A percentile compares a stretch with the other conserved stretches of the same genome.
Conservation (phyloP, 2,797 vertebrate genomes). For the Calcarius lapponicus region DNA sequence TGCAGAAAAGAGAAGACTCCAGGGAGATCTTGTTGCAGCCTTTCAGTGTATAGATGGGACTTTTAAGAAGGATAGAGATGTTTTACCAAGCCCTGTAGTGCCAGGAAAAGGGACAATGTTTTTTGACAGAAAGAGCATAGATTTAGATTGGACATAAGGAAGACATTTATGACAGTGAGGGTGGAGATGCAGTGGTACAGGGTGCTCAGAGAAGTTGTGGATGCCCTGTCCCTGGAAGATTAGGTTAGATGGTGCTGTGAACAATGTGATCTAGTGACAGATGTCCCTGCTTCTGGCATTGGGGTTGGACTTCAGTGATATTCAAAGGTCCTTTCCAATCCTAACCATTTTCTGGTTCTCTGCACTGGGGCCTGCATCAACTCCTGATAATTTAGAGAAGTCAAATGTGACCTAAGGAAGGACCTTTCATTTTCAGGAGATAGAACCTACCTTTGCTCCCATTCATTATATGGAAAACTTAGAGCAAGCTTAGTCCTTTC, state of each 20-base stretch:
- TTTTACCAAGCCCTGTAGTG: neutral
- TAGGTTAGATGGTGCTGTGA: neutral
- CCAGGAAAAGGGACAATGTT: neutral
- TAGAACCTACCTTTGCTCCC: neutral
- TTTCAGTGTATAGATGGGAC: neutral
- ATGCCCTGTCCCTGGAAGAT: neutral
- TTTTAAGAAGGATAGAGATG: accelerated
- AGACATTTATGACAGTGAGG: neutral
- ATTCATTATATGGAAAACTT: neutral
- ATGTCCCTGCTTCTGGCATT: neutral
- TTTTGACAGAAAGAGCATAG: neutral
- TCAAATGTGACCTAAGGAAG: neutral
- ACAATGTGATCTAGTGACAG: neutral
- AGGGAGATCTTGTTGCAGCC: neutral
- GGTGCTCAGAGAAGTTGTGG: neutral
- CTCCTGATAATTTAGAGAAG: neutral
- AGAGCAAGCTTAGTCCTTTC: neutral
- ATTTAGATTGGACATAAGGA: neutral
- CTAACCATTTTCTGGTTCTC: neutral
- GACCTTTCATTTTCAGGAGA: neutral
- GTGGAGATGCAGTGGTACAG: neutral
- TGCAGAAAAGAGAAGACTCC: neutral
- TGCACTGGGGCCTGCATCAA: neutral
- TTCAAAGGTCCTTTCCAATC: neutral
- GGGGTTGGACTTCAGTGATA: neutral